Conservation (phyloP, 2,113 vertebrate genomes). For the Hydrochoerus hydrochaeris region DNA sequence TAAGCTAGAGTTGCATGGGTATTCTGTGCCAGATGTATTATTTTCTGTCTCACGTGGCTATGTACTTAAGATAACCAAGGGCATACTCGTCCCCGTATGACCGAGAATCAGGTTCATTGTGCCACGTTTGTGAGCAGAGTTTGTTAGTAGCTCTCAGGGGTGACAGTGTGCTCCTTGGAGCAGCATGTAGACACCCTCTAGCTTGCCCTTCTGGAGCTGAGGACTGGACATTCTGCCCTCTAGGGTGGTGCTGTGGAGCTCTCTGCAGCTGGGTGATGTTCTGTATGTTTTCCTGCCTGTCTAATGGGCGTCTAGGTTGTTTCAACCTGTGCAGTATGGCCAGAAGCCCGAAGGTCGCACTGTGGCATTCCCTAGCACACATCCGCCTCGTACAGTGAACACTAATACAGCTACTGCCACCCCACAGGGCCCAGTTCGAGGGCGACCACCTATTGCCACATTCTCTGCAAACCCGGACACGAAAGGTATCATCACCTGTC, state of each 20-base stretch:
- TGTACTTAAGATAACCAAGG: neutral
- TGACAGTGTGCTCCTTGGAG: neutral
- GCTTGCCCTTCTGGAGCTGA: neutral
- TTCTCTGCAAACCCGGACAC: slow-evolving; percentile 87
- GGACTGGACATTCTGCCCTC: neutral
- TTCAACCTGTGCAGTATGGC: slow-evolving; percentile 93
- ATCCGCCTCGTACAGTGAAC: slow-evolving; percentile 79
- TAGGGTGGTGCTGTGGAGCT: neutral
- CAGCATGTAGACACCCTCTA: neutral
- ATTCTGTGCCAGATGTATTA: neutral
- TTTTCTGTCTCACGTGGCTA: neutral
- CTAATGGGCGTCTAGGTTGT: slow-evolving; percentile 86
- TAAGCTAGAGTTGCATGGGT: neutral
- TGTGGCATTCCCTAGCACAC: slow-evolving; percentile 85
- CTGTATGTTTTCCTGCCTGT: neutral
- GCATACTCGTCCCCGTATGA: rapidly evolving
- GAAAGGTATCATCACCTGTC: slow-evolving; percentile 71
- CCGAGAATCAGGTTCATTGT: rapidly evolving
- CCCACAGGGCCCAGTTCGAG: slow-evolving; percentile 84
- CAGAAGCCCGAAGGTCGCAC: slow-evolving; percentile 93
- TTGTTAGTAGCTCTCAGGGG: rapidly evolving
- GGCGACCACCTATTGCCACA: slow-evolving; percentile 86
- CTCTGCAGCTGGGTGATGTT: neutral
- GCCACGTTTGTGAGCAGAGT: neutral
- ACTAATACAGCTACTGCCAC: slow-evolving; percentile 65